These are phyloP conservation scores for Cotesia glomerata DNA, from an alignment of 1,140 invertebrate genomes.

Conservation along the genomic window DNA sequence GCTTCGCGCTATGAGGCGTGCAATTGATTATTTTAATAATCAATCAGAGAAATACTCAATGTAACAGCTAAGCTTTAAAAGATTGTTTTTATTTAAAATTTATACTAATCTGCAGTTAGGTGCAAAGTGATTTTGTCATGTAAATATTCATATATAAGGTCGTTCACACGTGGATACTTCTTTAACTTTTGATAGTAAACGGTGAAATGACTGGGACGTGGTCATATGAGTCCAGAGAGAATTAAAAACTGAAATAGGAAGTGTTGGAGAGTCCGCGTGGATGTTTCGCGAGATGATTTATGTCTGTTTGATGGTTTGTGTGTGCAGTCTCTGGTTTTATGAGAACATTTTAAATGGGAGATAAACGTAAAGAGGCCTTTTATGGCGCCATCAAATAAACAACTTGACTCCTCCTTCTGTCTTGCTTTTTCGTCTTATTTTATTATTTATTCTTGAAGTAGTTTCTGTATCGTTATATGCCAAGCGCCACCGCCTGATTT, in stretches of 20 bases:
- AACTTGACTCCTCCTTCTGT: constrained; percentile 63
- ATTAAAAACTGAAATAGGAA: neutral
- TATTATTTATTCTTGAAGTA: constrained; percentile 20
- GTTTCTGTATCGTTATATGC: constrained; percentile 1
- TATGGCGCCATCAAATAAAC: constrained; percentile 66
- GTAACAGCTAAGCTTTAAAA: no score
- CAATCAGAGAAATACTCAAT: no score
- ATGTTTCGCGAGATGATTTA: constrained; percentile 59
- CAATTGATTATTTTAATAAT: no score
- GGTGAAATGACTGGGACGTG: constrained; percentile 33
- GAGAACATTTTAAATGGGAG: constrained; percentile 63
- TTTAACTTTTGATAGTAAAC: constrained; percentile 39
- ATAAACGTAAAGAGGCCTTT: constrained; percentile 66
- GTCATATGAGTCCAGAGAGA: constrained; percentile 14
- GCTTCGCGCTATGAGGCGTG: no score
- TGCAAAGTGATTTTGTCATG: no score
- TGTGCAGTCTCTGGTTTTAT: constrained; percentile 61
- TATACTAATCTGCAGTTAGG: no score
- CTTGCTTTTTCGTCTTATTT: constrained; percentile 17
- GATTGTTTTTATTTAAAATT: no score
- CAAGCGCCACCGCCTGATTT: constrained; percentile 19
- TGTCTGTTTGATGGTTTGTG: constrained; percentile 59
- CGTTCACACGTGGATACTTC: neutral
- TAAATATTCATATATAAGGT: no score
- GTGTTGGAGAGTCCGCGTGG: constrained; percentile 32